These are phyloP conservation scores for Netelia inedita DNA, from an alignment of 2,888 invertebrate genomes.

Conservation along the genomic window DNA sequence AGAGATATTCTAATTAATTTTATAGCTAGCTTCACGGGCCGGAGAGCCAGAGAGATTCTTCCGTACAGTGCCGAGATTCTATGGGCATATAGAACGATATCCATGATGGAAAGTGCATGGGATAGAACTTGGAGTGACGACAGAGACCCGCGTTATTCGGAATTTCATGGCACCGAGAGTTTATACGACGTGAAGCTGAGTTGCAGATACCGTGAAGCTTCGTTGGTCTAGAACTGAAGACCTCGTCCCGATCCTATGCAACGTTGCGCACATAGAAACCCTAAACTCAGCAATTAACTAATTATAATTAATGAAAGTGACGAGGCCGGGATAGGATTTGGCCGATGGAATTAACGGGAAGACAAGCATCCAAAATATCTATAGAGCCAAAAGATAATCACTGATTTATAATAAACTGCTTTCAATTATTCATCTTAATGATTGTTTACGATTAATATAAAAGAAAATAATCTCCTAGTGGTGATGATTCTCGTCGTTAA, in stretches of 20 bases:
- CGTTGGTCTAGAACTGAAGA: slow-evolving; percentile 11
- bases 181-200: slow-evolving; percentile 29
- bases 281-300: slow-evolving; percentile 57
- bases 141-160: slow-evolving; percentile 17
- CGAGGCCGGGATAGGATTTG: background rate
- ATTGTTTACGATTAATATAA: background rate
- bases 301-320: slow-evolving; percentile 61
- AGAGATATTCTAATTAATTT: slow-evolving; percentile 21
- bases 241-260: slow-evolving; percentile 11
- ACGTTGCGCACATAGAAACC: background rate
- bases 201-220: slow-evolving; percentile 26
- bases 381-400: background rate
- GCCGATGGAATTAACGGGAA: slow-evolving; percentile 10
- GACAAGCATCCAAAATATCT: background rate
- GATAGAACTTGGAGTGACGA: slow-evolving; percentile 38
- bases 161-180: slow-evolving; percentile 37
- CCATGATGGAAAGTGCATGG: slow-evolving; percentile 1
- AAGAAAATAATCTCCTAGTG: background rate
- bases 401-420: background rate
- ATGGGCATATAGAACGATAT: slow-evolving; percentile 35
- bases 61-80: background rate
- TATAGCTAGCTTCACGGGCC: slow-evolving; percentile 4
- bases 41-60: background rate
- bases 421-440: background rate
- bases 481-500: background rate